A percentile compares a stretch with the other conserved stretches of the same genome.
These are phyloP conservation scores for Diachasmimorpha longicaudata DNA, from an alignment of 1,140 invertebrate species.

Conservation along the genomic window DNA sequence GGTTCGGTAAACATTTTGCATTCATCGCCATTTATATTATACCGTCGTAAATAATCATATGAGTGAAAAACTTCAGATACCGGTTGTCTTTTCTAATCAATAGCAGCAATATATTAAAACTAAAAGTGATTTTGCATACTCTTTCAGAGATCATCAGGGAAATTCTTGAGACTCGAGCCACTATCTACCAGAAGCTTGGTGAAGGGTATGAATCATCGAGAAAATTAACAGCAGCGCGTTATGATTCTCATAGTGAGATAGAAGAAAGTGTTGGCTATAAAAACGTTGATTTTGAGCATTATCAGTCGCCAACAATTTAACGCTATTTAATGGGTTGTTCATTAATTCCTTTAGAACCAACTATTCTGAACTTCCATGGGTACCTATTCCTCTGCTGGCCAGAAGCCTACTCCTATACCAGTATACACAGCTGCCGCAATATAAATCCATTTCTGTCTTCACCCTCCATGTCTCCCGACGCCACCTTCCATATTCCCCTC, in stretches of 20 bases:
- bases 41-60: background rate
- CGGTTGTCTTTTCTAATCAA: background rate
- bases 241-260: constrained; percentile 35
- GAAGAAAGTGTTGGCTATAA: constrained; percentile 42
- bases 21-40: background rate
- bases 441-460: constrained; percentile 48
- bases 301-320: constrained; percentile 32
- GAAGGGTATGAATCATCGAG: constrained; percentile 49
- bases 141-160: constrained; percentile 73
- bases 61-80: background rate
- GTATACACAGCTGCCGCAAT: constrained; percentile 59
- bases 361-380: background rate
- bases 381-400: background rate
- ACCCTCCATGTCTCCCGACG: background rate
- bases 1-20: background rate
- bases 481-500: background rate
- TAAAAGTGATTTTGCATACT: constrained; percentile 4
- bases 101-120: background rate
- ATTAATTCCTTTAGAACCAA: constrained; percentile 14
- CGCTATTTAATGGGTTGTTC: constrained; percentile 11
- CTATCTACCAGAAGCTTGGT: constrained; percentile 64
- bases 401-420: constrained; percentile 31
- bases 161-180: constrained; percentile 74
- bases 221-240: constrained; percentile 19
- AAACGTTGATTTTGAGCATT: constrained; percentile 42